Evolutionary conservation across 1,140 invertebrate genomes (phyloP), one percentile per base, ranked within the genome.

Genomic region (Trachymyrmex septentrionalis): DNA sequence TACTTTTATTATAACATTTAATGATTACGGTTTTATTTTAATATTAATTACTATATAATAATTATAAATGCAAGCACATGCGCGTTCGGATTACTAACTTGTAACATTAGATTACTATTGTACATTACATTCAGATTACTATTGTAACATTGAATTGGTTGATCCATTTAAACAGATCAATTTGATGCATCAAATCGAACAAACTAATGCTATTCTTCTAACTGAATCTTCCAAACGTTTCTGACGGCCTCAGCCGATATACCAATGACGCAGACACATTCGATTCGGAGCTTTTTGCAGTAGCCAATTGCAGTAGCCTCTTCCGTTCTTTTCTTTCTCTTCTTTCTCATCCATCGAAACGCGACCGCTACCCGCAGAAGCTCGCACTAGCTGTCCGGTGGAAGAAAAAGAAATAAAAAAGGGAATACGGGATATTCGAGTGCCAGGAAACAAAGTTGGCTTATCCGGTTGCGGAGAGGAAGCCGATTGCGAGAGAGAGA

Each of bases 371-470:
- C 21, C 80, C 77, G 81, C 55, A 55, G 59, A 21, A 53, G 34
- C 67, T 82, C 38, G 30, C 71, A 16, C 34, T 48, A 75, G 72
- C 72, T 55, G 57, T 61, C 30, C 64, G 53, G 44, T 4, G 27
- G 1, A 64, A 16, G 21, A n/a, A 3, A 66, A 38, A 34, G 5
- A 24, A 16, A 44, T 24, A 77, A 38, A 53, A 67, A 78, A 63
- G 38, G 10, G 44, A n/a, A 30, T 44, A 69, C 16, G 27, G 16
- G 50, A 55, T 24, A 80, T 71, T 73, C 66, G 38, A 53, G 38
- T 34, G 38, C 34, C 44, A 61, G 63, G 80, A 72, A 90, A 88
- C 82, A 80, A 86, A 87, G 78, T 88, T 86, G 69, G 73, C 30
- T 75, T 72, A 44, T 34, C 59, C 67, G 44, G 12, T 57, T 55